A percentile compares a stretch with the other conserved stretches of the same genome.
Evolutionary conservation across 2,888 invertebrate genomes (phyloP).

Genomic region (Loripinus fragilis): DNA sequence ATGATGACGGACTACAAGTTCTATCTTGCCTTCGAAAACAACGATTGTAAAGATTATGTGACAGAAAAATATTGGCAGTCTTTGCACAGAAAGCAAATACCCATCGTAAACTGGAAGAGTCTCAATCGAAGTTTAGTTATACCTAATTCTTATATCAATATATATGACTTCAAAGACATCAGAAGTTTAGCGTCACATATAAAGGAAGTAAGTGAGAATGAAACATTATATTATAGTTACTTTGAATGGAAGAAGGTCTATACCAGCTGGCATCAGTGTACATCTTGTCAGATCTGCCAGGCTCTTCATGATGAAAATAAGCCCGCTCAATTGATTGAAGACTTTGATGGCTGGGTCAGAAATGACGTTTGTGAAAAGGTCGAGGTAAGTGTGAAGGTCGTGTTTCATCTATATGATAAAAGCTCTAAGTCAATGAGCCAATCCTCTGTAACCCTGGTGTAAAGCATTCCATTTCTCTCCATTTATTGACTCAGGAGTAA

Average conservation of each 20-base stretch:
- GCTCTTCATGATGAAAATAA: constrained; percentile 60
- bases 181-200: constrained; percentile 57
- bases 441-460: no score
- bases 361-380: constrained; percentile 59
- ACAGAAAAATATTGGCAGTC: constrained; percentile 73
- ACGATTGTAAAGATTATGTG: constrained; percentile 71
- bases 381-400: constrained; percentile 47
- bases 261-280: constrained; percentile 51
- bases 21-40: constrained; percentile 71
- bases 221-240: constrained; percentile 68
- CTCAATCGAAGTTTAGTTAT: constrained; percentile 35
- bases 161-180: constrained; percentile 59
- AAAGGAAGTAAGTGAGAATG: constrained; percentile 56
- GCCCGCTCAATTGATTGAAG: constrained; percentile 51
- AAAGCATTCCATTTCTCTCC: no score
- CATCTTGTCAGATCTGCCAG: constrained; percentile 67
- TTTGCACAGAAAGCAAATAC: constrained; percentile 64
- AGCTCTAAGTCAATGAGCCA: no score
- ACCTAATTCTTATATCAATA: constrained; percentile 61
- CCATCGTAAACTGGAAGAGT: constrained; percentile 69
- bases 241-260: constrained; percentile 66
- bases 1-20: constrained; percentile 68
- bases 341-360: constrained; percentile 58
- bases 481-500: no score
- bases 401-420: no score